Evolutionary conservation across 2,113 vertebrate species (phyloP), one percentile per base, ranked within the genome.

Genomic region (Rhinopomastus cyanomelas): DNA sequence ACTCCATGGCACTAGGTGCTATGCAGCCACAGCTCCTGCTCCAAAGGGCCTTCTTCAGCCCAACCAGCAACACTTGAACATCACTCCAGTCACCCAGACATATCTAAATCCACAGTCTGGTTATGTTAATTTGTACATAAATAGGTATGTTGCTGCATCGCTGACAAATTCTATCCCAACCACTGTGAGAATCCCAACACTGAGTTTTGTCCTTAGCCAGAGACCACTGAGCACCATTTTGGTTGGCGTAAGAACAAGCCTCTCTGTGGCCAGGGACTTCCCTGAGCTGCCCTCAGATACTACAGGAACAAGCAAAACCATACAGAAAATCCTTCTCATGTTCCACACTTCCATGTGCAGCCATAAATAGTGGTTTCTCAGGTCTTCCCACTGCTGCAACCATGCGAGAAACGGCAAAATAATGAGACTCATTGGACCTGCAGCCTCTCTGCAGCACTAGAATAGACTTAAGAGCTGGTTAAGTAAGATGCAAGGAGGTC

Each of bases 1-100:
- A 23, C 37, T 12, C 37, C 32, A 6, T 4, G 0, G 0, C 55
- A 60, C 4, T 0, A 1, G 11, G 18, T 23, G 17, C 53, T 1
- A 1, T 15, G 46, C 79, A 25, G 17, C 81, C 34, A 34, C 36
- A 68, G 59, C 59, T 81, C 51, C 61, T 52, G 49, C 30, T 91
- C 53, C 55, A 26, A 15, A 36, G 69, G 51, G 51, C 57, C 46
- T 46, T 14, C 19, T 18, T 53, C 46, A 69, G 30, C 11, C 49
- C 75, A 9, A 76, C 16, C 21, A 81, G 26, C 79, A 67, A 32
- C 57, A 53, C 12, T 21, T 12, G 46, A 21, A 21, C 44, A 44
- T 4, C 1, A 0, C 42, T 20, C n/a, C 6, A 32, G 21, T 29
- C 69, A 57, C 27, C 18, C 32, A 15, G 6, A 69, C 53, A 44